A percentile compares a stretch with the other conserved stretches of the same genome.
Evolutionary conservation across 1,140 invertebrate genomes (phyloP).

Genomic region (Drosophila mojavensis): DNA sequence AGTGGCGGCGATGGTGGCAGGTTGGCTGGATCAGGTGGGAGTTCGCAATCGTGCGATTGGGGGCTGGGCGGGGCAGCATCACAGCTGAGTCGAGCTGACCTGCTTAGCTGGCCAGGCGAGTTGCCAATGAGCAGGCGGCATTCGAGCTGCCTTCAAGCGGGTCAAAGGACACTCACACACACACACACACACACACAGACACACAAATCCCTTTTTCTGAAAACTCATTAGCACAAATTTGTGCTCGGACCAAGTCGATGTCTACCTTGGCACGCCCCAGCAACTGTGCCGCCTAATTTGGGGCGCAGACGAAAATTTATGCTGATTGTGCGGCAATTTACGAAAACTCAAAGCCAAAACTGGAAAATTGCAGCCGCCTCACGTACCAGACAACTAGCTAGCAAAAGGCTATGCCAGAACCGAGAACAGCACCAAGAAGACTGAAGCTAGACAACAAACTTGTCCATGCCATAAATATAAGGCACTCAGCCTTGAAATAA

Average conservation of each 20-base stretch:
- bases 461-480: constrained; percentile 48
- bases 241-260: constrained; percentile 31
- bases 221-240: constrained; percentile 82
- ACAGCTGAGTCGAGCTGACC: constrained; percentile 50
- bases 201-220: constrained; percentile 70
- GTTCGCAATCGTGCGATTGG: constrained; percentile 2
- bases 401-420: constrained; percentile 16
- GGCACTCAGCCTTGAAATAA: constrained; percentile 74
- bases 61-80: background rate
- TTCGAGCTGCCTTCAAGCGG: constrained; percentile 62
- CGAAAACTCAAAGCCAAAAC: constrained; percentile 60
- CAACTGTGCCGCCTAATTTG: constrained; percentile 46
- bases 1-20: constrained; percentile 38
- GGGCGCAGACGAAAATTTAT: constrained; percentile 67
- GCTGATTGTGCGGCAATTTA: constrained; percentile 81
- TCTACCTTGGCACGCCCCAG: constrained; percentile 43
- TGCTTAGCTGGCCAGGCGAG: constrained; percentile 58
- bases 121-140: constrained; percentile 29
- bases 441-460: constrained; percentile 49
- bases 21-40: constrained; percentile 31
- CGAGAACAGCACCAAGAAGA: background rate
- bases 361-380: constrained; percentile 61
- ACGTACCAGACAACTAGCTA: constrained; percentile 39
- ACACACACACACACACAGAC: constrained; percentile 5
- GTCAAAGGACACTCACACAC: constrained; percentile 35